Conservation (phyloP, 1,140 invertebrate species). For the Pseudachorutes palmiensis region DNA sequence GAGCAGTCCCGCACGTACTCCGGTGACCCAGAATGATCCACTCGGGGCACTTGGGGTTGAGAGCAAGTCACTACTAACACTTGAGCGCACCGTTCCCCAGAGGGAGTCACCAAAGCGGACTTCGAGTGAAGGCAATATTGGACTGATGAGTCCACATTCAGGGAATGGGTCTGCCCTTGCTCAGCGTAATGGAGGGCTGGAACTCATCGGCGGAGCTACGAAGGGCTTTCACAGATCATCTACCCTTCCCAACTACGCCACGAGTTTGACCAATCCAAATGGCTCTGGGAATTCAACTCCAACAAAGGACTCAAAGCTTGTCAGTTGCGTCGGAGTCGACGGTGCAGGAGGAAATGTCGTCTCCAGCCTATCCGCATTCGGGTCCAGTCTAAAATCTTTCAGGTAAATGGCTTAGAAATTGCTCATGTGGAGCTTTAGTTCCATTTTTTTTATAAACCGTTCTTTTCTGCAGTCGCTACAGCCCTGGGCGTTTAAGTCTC, state of each 20-base stretch:
- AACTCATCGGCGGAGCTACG: background rate
- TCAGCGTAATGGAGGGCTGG: background rate
- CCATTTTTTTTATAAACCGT: background rate
- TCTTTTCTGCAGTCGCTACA: constrained; percentile 63
- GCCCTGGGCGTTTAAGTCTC: constrained; percentile 63
- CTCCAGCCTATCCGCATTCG: constrained; percentile 29
- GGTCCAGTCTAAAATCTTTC: constrained; percentile 33
- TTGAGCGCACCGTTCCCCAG: background rate
- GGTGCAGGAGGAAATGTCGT: constrained; percentile 22
- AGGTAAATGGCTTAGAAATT: too few relatives aligned
- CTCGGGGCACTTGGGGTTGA: constrained; percentile 49
- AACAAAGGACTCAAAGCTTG: constrained; percentile 22
- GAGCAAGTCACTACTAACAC: background rate
- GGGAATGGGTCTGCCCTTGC: too few relatives aligned
- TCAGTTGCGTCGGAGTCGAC: background rate
- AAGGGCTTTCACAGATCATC: constrained; percentile 37
- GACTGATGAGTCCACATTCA: too few relatives aligned
- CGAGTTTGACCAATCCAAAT: background rate
- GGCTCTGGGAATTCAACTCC: constrained; percentile 17
- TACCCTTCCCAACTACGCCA: constrained; percentile 35
- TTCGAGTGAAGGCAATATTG: constrained; percentile 33
- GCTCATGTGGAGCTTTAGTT: too few relatives aligned
- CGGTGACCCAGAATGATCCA: constrained; percentile 82
- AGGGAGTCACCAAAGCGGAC: constrained; percentile 35
- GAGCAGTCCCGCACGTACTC: constrained; percentile 56